Conservation (phyloP, 2,113 vertebrate genomes). For the Furnarius figulus region DNA sequence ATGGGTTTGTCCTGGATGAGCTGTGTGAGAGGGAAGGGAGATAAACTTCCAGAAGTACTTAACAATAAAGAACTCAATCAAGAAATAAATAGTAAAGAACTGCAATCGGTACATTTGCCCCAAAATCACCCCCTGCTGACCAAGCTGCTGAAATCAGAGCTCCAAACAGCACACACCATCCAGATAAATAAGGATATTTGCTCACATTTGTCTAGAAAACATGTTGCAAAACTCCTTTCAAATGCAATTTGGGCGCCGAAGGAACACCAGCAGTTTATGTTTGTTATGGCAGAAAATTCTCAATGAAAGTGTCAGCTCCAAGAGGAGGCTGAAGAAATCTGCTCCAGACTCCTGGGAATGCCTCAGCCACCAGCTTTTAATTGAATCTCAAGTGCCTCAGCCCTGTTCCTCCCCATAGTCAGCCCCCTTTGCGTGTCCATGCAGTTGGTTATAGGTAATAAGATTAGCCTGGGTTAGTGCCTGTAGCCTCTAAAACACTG, state of each 20-base stretch:
- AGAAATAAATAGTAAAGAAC: background rate
- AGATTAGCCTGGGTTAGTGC: constrained; percentile 81
- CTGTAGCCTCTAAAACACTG: constrained; percentile 69
- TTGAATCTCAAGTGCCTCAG: constrained; percentile 65
- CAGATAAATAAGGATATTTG: background rate
- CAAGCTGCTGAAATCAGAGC: background rate
- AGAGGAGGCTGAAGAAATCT: constrained; percentile 57
- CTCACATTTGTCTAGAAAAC: background rate
- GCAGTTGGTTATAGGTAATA: constrained; percentile 75
- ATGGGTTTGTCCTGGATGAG: background rate
- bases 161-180: background rate
- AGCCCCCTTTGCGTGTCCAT: constrained; percentile 64
- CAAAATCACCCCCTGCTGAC: background rate
- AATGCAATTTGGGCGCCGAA: background rate
- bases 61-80: background rate
- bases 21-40: background rate
- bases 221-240: background rate
- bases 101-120: background rate
- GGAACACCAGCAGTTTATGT: constrained; percentile 27
- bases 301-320: constrained; percentile 53
- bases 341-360: constrained; percentile 44
- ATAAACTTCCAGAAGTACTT: background rate
- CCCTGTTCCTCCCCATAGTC: constrained; percentile 55
- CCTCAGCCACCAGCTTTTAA: constrained; percentile 68
- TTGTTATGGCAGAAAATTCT: constrained; percentile 53